phyloP scores from a whole-genome alignment of 1,140 invertebrate genomes.

The Druon quercuslanigerum region DNA sequence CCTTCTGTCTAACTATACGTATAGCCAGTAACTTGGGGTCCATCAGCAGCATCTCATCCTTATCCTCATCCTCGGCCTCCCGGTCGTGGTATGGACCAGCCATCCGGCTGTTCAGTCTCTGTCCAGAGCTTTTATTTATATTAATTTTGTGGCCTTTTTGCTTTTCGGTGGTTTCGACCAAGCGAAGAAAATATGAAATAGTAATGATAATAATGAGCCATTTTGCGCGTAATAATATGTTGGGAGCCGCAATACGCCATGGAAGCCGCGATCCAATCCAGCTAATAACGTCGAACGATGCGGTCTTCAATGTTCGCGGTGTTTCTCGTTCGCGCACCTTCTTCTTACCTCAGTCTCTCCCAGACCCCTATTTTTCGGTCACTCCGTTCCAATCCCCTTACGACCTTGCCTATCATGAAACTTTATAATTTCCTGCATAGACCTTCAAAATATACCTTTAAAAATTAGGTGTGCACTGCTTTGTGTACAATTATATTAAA shows the following conservation, averaged over 20 bases:
- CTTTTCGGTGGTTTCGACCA: constrained; percentile 63
- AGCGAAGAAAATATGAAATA: constrained; percentile 71
- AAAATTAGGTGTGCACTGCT: background rate
- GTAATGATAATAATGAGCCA: constrained; percentile 74
- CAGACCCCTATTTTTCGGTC: background rate
- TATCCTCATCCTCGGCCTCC: constrained; percentile 11
- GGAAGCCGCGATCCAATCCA: constrained; percentile 64
- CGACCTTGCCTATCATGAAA: constrained; percentile 30
- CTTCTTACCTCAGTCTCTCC: background rate
- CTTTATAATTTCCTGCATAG: background rate
- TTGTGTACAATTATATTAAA: background rate
- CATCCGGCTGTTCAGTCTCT: constrained; percentile 23
- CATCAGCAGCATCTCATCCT: constrained; percentile 30
- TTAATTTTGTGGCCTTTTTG: constrained; percentile 70
- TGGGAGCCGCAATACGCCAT: constrained; percentile 62
- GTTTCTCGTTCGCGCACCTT: constrained; percentile 44
- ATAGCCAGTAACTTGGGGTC: constrained; percentile 20
- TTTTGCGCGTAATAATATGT: constrained; percentile 73
- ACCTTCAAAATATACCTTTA: background rate
- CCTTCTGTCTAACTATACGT: constrained; percentile 28
- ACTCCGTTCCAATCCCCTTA: constrained; percentile 4
- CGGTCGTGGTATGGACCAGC: constrained; percentile 4
- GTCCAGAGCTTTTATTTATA: constrained; percentile 70
- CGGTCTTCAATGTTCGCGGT: constrained; percentile 45
- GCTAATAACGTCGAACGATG: constrained; percentile 67